Conservation (phyloP, 1,140 invertebrate genomes). For the Alviniconcha marisindica region DNA sequence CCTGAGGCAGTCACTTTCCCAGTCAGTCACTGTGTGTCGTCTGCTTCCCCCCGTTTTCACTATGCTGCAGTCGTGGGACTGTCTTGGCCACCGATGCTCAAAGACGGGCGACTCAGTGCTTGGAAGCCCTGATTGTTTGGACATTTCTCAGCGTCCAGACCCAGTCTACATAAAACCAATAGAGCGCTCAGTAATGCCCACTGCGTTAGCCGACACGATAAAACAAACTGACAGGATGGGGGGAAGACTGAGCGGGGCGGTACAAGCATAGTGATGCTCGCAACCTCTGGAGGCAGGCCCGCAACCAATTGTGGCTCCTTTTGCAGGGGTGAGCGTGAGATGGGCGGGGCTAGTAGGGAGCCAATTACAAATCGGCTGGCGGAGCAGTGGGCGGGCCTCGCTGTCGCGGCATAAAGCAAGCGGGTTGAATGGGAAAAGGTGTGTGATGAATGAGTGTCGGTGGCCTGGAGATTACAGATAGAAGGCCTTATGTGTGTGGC, state of each 20-base stretch:
- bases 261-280: too few relatives aligned
- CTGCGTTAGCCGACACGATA: too few relatives aligned
- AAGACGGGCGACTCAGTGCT: neutral
- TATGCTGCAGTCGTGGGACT: neutral
- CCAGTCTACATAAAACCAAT: neutral
- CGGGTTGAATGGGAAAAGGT: constrained; percentile 13
- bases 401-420: neutral
- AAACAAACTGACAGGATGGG: neutral
- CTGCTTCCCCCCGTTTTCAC: neutral
- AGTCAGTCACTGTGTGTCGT: neutral
- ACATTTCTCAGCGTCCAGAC: neutral
- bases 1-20: neutral
- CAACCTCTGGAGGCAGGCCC: neutral
- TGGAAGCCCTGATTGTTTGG: neutral
- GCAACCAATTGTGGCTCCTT: neutral
- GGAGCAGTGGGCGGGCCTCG: neutral
- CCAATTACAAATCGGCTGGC: neutral
- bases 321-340: too few relatives aligned
- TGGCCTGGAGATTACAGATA: constrained; percentile 11
- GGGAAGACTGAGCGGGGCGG: neutral
- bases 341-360: neutral
- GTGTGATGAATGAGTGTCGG: constrained; percentile 23
- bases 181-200: neutral
- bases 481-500: constrained; percentile 12
- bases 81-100: neutral